Percentiles rank a stretch among this genome's conserved stretches.
Evolutionary conservation across 1,140 invertebrate genomes (phyloP).

Genomic region (Lucilia sericata): DNA sequence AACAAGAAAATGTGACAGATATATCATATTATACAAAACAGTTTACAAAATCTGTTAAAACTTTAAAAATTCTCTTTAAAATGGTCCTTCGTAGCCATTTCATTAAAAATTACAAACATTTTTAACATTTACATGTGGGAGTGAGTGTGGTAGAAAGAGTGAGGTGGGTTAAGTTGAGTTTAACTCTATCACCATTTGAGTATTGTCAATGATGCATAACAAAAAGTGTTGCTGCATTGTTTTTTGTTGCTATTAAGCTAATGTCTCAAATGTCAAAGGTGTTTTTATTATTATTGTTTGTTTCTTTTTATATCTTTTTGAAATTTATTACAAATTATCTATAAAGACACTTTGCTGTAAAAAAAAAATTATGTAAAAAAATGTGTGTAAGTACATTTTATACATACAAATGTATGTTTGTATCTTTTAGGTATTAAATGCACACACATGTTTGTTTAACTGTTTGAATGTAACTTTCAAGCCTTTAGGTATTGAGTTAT

Average conservation of each 20-base stretch:
- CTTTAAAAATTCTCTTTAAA: too few relatives aligned
- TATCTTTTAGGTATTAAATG: neutral
- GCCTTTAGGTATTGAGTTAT: slow-evolving; percentile 33
- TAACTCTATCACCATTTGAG: neutral
- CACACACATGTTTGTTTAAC: neutral
- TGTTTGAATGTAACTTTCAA: slow-evolving; percentile 18
- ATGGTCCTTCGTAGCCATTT: too few relatives aligned
- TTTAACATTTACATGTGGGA: too few relatives aligned
- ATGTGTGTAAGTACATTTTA: neutral
- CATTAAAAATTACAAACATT: too few relatives aligned
- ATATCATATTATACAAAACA: too few relatives aligned
- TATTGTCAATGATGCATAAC: neutral
- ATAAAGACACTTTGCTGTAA: neutral
- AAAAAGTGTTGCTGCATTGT: neutral
- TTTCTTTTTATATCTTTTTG: neutral
- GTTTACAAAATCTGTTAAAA: too few relatives aligned
- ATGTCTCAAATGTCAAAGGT: slow-evolving; percentile 32
- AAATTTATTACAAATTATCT: slow-evolving; percentile 4
- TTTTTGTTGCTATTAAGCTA: neutral
- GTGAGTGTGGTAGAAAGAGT: too few relatives aligned
- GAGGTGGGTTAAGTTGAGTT: too few relatives aligned
- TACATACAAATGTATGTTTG: neutral
- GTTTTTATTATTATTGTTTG: neutral
- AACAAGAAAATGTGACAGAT: too few relatives aligned
- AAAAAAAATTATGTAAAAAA: slow-evolving; percentile 19